Conservation (phyloP, 2,797 vertebrate genomes). For the Sebastes diaconus region DNA sequence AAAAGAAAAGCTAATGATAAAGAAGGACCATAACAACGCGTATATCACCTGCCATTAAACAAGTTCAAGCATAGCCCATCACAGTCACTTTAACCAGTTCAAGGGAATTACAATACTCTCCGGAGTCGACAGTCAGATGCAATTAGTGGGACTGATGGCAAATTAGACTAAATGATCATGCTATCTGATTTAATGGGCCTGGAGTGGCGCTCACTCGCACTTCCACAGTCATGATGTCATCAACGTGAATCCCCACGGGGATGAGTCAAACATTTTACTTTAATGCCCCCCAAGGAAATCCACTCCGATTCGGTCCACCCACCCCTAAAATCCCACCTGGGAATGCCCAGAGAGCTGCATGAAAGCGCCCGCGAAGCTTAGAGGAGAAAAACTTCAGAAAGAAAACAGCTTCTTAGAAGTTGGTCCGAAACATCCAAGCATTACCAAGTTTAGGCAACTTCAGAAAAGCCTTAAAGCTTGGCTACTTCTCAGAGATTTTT, state of each 20-base stretch:
- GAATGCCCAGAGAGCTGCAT: conserved; percentile 55
- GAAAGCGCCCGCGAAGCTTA: conserved; percentile 43
- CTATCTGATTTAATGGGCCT: conserved; percentile 79
- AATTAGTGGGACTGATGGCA: conserved; percentile 82
- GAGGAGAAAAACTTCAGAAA: conserved; percentile 51
- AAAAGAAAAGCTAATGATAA: conserved; percentile 43
- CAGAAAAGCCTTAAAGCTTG: conserved; percentile 45
- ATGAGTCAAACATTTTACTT: conserved; percentile 69
- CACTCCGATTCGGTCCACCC: conserved; percentile 66
- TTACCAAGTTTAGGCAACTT: conserved; percentile 44
- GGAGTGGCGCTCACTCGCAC: conserved; percentile 51
- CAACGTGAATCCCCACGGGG: conserved; percentile 47
- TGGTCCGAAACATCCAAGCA: conserved; percentile 34
- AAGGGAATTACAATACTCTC: conserved; percentile 76
- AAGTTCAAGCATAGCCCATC: conserved; percentile 71
- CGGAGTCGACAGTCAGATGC: conserved; percentile 77
- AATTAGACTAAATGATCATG: conserved; percentile 81
- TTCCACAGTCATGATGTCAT: conserved; percentile 64
- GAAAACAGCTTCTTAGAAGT: conserved; percentile 55
- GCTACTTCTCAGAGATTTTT: conserved; percentile 25
- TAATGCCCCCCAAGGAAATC: conserved; percentile 62
- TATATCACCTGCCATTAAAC: conserved; percentile 68
- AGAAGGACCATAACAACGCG: conserved; percentile 52
- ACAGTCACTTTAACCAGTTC: conserved; percentile 80
- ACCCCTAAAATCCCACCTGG: conserved; percentile 66